Evolutionary conservation across 1,140 invertebrate genomes (phyloP), one percentile per base, ranked within the genome.

Genomic region (Agrilus planipennis): DNA sequence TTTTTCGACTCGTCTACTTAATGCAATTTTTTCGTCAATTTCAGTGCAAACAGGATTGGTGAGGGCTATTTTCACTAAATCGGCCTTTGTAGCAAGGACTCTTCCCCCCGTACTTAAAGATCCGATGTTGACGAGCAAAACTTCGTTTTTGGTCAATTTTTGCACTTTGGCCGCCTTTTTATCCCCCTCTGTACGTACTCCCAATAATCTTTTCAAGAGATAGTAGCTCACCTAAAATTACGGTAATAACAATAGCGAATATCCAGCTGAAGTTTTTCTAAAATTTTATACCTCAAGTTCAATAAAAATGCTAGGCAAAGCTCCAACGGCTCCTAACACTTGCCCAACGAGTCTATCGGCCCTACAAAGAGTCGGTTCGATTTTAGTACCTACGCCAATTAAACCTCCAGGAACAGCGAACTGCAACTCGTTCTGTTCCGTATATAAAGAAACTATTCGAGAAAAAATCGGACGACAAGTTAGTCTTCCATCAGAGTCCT

Each of bases 41-140:
- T 98, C 95, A 18, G 95, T 99, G 61, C 96, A 99, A 0, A 99
- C 96, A 2, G 96, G 96, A 66, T 86, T 93, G 11, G 90, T 96
- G 17, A 99, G 72, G 27, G 85, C 81, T 43, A 99, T 96, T 65
- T 99, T 99, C 3, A 94, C 94, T 61, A 98, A 82, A 80, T 99
- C 95, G 52, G 82, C 89, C 61, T 87, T 96, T 0, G 96, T 94
- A 17, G 93, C 94, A 18, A 92, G 70, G 2, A 99, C 95, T 52
- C 91, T 72, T 3, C 95, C 94, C 31, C 96, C 96, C 16, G 95
- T 99, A 45, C 94, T 98, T 31, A 99, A 65, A 0, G 95, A 99
- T 6, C 96, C 96, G 63, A 99, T 99, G 67, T 99, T 99, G 1
- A 99, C 91, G 65, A 99, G 77, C 19, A 99, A 66, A 21, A 96